phyloP scores from a whole-genome alignment of 1,140 invertebrate species.

The Listronotus bonariensis region DNA sequence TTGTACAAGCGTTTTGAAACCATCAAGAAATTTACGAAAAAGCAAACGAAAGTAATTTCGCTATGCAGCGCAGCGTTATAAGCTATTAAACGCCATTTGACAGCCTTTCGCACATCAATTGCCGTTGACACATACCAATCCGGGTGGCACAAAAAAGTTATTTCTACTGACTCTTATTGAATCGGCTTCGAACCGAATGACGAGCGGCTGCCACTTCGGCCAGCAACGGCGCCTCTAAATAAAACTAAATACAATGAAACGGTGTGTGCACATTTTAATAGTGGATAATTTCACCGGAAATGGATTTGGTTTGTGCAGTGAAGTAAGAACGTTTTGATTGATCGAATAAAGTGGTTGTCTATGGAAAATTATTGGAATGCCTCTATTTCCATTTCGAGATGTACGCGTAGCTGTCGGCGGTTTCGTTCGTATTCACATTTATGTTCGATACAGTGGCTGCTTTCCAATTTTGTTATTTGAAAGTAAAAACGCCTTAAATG shows the following conservation, averaged over 20 bases:
- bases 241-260: slow-evolving; percentile 39
- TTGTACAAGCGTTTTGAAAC: too few relatives aligned
- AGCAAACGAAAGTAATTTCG: slow-evolving; percentile 6
- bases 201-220: slow-evolving; percentile 31
- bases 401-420: not conserved
- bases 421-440: slow-evolving; percentile 8
- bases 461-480: not conserved
- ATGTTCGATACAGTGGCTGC: not conserved
- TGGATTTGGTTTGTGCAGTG: slow-evolving; percentile 28
- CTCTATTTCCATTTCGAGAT: slow-evolving; percentile 31
- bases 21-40: not conserved
- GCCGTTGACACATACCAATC: slow-evolving; percentile 38
- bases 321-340: slow-evolving; percentile 34
- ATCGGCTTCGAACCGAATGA: slow-evolving; percentile 16
- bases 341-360: slow-evolving; percentile 38
- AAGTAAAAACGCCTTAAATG: too few relatives aligned
- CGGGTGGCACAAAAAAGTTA: slow-evolving; percentile 32
- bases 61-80: slow-evolving; percentile 13
- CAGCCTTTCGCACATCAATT: slow-evolving; percentile 32
- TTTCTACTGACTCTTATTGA: slow-evolving; percentile 39
- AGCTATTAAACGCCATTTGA: slow-evolving; percentile 32
- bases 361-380: slow-evolving; percentile 31
- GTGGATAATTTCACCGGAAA: slow-evolving; percentile 34
- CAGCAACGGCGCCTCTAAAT: slow-evolving; percentile 32
- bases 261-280: slow-evolving; percentile 35